Percentiles rank a stretch among this genome's conserved stretches.
Conservation (phyloP, 2,888 invertebrate genomes). For the Rhabditoides inermis region DNA sequence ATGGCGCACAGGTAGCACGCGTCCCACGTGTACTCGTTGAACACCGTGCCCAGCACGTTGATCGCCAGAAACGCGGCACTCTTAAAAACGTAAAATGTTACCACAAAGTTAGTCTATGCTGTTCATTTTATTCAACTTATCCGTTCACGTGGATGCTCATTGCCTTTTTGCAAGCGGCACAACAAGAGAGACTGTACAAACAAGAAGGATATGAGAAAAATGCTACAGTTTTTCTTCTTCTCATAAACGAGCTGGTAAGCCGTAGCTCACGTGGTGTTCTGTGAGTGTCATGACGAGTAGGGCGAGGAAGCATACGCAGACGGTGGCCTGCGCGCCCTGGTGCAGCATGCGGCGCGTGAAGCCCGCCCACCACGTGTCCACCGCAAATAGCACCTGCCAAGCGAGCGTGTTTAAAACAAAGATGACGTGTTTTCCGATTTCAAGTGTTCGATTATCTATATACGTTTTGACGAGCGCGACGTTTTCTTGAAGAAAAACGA, state of each 20-base stretch:
- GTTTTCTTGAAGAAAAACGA: neutral
- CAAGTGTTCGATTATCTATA: too few relatives aligned
- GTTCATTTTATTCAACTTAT: neutral
- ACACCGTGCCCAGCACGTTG: constrained; percentile 46
- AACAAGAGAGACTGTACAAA: too few relatives aligned
- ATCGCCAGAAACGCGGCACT: constrained; percentile 41
- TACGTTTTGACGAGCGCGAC: neutral
- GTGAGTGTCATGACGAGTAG: constrained; percentile 37
- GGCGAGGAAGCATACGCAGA: constrained; percentile 42
- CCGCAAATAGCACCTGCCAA: constrained; percentile 34
- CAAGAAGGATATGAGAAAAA: too few relatives aligned
- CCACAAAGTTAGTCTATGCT: neutral
- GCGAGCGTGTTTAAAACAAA: neutral
- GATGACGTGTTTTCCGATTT: neutral
- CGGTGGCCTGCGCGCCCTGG: constrained; percentile 43
- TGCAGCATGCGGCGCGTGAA: constrained; percentile 46
- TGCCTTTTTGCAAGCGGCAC: too few relatives aligned
- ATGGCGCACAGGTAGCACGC: constrained; percentile 49
- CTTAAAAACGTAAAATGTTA: constrained; percentile 16
- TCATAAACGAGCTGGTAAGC: too few relatives aligned
- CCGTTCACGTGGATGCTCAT: too few relatives aligned
- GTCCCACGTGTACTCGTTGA: constrained; percentile 52
- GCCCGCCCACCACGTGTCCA: constrained; percentile 37
- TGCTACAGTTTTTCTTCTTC: too few relatives aligned
- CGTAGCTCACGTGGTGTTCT: constrained; percentile 21